phyloP scores from a whole-genome alignment of 2,888 invertebrate species.

The Phalera bucephala region DNA sequence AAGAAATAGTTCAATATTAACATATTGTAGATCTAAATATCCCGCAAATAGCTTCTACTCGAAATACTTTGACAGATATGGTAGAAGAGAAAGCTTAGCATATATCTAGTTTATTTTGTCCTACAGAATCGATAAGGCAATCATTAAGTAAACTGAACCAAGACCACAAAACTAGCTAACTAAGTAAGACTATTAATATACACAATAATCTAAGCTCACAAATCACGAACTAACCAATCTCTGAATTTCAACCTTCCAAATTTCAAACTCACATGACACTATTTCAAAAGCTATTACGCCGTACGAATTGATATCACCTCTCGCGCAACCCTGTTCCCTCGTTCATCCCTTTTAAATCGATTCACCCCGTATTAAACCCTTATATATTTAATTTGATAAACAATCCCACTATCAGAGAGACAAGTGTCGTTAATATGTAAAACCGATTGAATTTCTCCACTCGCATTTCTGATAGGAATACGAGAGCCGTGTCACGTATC shows the following conservation, averaged over 20 bases:
- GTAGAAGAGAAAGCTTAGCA: too few relatives aligned
- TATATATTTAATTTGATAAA: slow-evolving; percentile 30
- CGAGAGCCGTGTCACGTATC: slow-evolving; percentile 50
- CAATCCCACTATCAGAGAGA: slow-evolving; percentile 26
- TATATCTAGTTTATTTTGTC: too few relatives aligned
- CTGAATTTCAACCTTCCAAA: not conserved
- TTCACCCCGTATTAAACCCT: slow-evolving; percentile 10
- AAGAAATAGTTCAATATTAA: too few relatives aligned
- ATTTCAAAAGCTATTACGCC: not conserved
- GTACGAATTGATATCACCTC: not conserved
- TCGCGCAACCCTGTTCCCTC: slow-evolving; percentile 2
- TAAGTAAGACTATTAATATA: too few relatives aligned
- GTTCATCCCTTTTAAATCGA: slow-evolving; percentile 14
- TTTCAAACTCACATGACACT: not conserved
- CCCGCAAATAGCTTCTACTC: too few relatives aligned
- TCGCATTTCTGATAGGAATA: slow-evolving; percentile 52
- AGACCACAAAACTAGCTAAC: too few relatives aligned
- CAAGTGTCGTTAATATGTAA: slow-evolving; percentile 52
- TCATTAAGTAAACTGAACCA: too few relatives aligned
- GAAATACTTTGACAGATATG: too few relatives aligned
- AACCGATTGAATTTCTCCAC: slow-evolving; percentile 62
- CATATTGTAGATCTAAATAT: too few relatives aligned
- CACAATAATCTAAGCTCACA: too few relatives aligned
- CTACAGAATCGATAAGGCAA: too few relatives aligned
- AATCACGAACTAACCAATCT: not conserved